A percentile compares a stretch with the other conserved stretches of the same genome.
Evolutionary conservation across 1,140 invertebrate genomes (phyloP).

Genomic region (Drosophila subobscura): DNA sequence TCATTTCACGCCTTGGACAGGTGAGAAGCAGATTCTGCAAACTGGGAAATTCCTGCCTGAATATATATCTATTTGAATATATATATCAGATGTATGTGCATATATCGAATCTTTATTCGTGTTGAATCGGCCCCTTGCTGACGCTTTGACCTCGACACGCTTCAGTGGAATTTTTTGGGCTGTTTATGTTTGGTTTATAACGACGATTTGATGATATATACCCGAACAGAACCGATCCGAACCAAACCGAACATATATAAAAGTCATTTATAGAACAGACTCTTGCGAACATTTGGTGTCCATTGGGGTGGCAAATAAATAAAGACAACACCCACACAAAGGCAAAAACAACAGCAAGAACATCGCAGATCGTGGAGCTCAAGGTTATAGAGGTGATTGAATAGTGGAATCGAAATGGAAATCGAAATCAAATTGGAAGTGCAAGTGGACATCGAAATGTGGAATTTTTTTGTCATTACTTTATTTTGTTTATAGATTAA

Average conservation of each 20-base stretch:
- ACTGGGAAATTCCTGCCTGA: background rate
- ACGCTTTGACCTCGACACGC: slow-evolving; percentile 66
- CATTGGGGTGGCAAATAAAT: slow-evolving; percentile 51
- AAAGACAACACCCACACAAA: slow-evolving; percentile 67
- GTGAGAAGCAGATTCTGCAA: slow-evolving; percentile 7
- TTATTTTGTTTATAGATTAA: slow-evolving; percentile 72
- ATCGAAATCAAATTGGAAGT: background rate
- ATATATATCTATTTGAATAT: slow-evolving; percentile 3
- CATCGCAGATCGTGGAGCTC: slow-evolving; percentile 21
- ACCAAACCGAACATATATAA: slow-evolving; percentile 4
- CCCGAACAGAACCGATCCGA: too few relatives aligned
- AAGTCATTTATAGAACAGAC: slow-evolving; percentile 46
- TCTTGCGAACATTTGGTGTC: slow-evolving; percentile 13
- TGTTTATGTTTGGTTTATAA: slow-evolving; percentile 51
- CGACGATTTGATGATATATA: slow-evolving; percentile 26
- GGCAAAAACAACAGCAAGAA: slow-evolving; percentile 32
- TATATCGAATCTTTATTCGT: slow-evolving; percentile 1
- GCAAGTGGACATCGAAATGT: slow-evolving; percentile 1
- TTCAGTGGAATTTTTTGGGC: slow-evolving; percentile 59
- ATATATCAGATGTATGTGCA: slow-evolving; percentile 7
- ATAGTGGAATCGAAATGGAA: slow-evolving; percentile 26
- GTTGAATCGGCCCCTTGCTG: slow-evolving; percentile 24
- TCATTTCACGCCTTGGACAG: slow-evolving; percentile 39
- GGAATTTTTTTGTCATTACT: slow-evolving; percentile 51
- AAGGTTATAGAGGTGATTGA: slow-evolving; percentile 69